Base-by-base conservation (phyloP, 2,113 vertebrate species). In the Aleadryas rufinucha region DNA sequence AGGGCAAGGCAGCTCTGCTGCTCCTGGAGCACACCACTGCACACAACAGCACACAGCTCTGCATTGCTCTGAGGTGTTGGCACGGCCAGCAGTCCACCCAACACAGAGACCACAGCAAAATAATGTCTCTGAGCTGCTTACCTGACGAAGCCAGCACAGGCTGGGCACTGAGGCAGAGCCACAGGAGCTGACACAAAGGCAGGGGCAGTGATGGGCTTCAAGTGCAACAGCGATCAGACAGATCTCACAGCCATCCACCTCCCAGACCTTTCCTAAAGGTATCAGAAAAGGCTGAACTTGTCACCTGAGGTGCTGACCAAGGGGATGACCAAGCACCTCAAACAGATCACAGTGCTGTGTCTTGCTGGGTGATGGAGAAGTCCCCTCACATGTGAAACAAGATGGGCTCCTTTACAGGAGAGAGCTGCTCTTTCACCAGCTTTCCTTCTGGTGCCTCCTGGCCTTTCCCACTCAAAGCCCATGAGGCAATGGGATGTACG, bases 151-250 rank as follows among this genome's bases (percentile, higher is more conserved):
- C 28, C 44, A 37, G 64, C n/a, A 41, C 24, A 41, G 31, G 19
- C 19, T 41, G 11, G 24, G 47, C 18, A 5, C 33, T 3, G 68
- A 33, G 52, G 45, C 13, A 59, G 22, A 54, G 45, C 66, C 54
- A 21, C 47, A 12, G 42, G 47, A 53, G 68, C 72, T 61, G 39
- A 17, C 1, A 1, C 0, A 6, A 47, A 75, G 42, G 47, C 42
- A 44, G 28, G 24, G 54, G 20, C 26, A 65, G 59, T 8, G 37
- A 37, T 6, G 18, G 33, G 20, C 35, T 75, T 37, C 0, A 1
- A 65, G 27, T 6, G 24, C 59, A 27, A 6, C 2, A 7, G 37
- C 10, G 3, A 14, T n/a, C 42, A 9, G 13, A 9, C 0, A 0
- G 45, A 28, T 27, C 47, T 57, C 71, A 70, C 63, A 91, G 76